These are phyloP conservation scores for Diabrotica virgifera DNA, from an alignment of 1,140 invertebrate species.

Conservation along the genomic window DNA sequence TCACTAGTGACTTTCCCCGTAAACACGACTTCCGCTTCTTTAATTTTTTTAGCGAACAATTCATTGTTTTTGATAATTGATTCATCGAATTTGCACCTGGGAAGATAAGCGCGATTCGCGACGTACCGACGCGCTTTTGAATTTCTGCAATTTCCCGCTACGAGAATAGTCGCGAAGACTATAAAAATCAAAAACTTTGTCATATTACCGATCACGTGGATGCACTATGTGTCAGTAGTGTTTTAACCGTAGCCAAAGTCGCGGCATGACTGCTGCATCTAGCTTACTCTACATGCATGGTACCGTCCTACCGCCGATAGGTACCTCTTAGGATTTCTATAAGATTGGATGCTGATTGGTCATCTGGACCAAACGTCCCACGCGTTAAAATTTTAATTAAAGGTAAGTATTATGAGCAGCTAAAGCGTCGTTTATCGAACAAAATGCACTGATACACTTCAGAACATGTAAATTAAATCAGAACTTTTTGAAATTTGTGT, in stretches of 20 bases:
- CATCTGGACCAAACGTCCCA: slow-evolving; percentile 24
- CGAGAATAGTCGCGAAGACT: slow-evolving; percentile 6
- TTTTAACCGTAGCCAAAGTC: slow-evolving; percentile 24
- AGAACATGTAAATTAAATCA: too few relatives aligned
- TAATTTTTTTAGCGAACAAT: slow-evolving; percentile 55
- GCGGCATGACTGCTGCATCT: slow-evolving; percentile 35
- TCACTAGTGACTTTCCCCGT: slow-evolving; percentile 63
- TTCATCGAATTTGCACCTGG: slow-evolving; percentile 55
- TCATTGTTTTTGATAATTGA: slow-evolving; percentile 59
- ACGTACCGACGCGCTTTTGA: slow-evolving; percentile 5
- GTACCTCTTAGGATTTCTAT: slow-evolving; percentile 30
- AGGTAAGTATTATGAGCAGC: slow-evolving; percentile 24
- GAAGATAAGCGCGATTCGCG: slow-evolving; percentile 31
- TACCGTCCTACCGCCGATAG: slow-evolving; percentile 26
- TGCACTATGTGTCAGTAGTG: slow-evolving; percentile 4
- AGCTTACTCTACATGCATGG: slow-evolving; percentile 27
- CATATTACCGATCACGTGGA: slow-evolving; percentile 15
- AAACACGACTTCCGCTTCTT: slow-evolving; percentile 62
- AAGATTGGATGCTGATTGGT: slow-evolving; percentile 33
- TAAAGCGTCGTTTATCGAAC: too few relatives aligned
- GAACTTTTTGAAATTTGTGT: too few relatives aligned
- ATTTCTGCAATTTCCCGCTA: slow-evolving; percentile 13
- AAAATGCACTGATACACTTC: too few relatives aligned
- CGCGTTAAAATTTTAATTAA: slow-evolving; percentile 32
- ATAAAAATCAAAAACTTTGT: slow-evolving; percentile 15